Evolutionary conservation across 2,888 invertebrate genomes (phyloP), one percentile per base, ranked within the genome.

Genomic region (Melipona beecheii): DNA sequence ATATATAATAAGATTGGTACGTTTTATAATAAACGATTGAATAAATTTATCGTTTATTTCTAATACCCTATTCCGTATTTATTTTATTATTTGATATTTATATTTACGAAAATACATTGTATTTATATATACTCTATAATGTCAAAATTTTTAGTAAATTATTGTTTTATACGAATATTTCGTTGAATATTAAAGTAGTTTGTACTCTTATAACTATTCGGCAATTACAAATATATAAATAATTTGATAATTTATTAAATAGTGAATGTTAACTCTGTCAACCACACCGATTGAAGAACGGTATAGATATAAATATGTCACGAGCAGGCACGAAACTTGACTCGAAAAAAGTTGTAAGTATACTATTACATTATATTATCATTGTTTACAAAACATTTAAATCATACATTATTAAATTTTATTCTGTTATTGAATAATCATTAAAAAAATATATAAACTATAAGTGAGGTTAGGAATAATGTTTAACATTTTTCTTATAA

Each of bases 261-360:
- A 24, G 27, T 4, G 17, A 64, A 50, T 13, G 36, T 31, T 11
- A 19, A 69, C 24, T n/a, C 21, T 11, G 21, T 52, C 54, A 49
- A 17, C 27, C 19, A 31, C 17, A 36, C 11, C n/a, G 58, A 73
- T 43, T 36, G 27, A 50, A 21, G 19, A 52, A 58, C 49, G 5
- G 27, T 54, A 19, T n/a, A n/a, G 1, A 15, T 56, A 56, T 78
- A 83, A 94, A 91, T 89, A 97, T 97, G 97, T 97, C 97, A 66
- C 95, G 97, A 83, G 96, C 97, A 93, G 96, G 96, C 76, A 96
- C 96, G 27, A 95, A 97, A 91, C 95, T 97, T 76, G 97, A 97
- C 93, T 96, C 97, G 0, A 97, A 97, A 91, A 97, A 97, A 97
- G 97, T 97, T 89, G 97, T 97, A 95, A 95, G 96, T 95, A 78